A percentile compares a stretch with the other conserved stretches of the same genome.
Conservation (phyloP, 2,888 invertebrate species). For the Megaustenia siamemsis region DNA sequence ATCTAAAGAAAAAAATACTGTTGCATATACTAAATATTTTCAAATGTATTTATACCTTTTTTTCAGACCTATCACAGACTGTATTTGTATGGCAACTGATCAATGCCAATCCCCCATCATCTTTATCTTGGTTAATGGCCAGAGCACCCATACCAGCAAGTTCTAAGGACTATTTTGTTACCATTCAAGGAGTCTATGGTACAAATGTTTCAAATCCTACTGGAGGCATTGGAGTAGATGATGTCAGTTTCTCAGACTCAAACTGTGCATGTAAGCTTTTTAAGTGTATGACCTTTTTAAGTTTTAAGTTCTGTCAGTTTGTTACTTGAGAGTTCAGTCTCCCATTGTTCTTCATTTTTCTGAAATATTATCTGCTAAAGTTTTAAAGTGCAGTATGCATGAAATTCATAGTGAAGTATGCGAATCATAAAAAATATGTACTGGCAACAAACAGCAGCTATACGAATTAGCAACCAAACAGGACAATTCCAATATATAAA, state of each 20-base stretch:
- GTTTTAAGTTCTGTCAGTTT: not conserved
- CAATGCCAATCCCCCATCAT: not conserved
- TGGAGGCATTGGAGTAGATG: slow-evolving; percentile 77
- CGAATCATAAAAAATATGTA: too few relatives aligned
- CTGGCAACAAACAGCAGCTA: too few relatives aligned
- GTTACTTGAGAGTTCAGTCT: too few relatives aligned
- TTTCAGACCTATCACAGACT: slow-evolving; percentile 22
- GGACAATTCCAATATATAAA: too few relatives aligned
- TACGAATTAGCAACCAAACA: too few relatives aligned
- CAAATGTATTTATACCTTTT: not conserved
- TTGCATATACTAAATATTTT: not conserved
- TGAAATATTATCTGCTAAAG: too few relatives aligned
- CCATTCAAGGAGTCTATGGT: slow-evolving; percentile 74
- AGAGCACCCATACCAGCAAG: slow-evolving; percentile 54
- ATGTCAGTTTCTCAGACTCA: slow-evolving; percentile 60
- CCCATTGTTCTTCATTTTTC: too few relatives aligned
- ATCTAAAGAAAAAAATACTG: too few relatives aligned
- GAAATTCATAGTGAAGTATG: too few relatives aligned
- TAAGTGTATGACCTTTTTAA: not conserved
- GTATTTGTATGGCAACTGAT: slow-evolving; percentile 29
- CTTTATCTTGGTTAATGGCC: slow-evolving; percentile 63
- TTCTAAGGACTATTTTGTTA: slow-evolving; percentile 57
- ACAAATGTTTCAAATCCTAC: slow-evolving; percentile 59
- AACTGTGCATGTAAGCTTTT: slow-evolving; percentile 46
- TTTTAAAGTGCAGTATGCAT: too few relatives aligned